Evolutionary conservation across 2,113 vertebrate species (phyloP), one percentile per base, ranked within the genome.

Genomic region (Acanthisitta chloris): DNA sequence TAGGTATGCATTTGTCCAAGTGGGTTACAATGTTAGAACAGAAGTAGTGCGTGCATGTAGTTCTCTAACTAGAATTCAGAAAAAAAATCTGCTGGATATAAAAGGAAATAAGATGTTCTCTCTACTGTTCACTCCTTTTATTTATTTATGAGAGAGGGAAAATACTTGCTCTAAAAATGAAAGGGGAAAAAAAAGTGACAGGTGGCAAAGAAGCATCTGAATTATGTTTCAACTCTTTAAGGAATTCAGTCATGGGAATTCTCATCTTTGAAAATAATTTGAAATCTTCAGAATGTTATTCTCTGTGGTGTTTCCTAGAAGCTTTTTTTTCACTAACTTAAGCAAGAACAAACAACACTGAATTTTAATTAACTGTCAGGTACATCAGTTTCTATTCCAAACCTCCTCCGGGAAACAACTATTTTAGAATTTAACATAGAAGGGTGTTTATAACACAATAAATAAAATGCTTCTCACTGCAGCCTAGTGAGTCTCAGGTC

Each of bases 291-390:
- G 82, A 94, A 88, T 8, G 18, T 52, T 88, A 84, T 76, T 94
- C 90, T 94, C 86, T 49, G 23, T 49, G 82, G 90, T 95, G 40
- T 96, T 96, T 95, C 96, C 94, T 94, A 62, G 61, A 95, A 96
- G 81, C 45, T 82, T 14, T 86, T 92, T 88, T 66, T 73, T 25
- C 40, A 74, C 85, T 95, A 94, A 92, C 88, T 95, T 91, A 95
- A 79, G 90, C 52, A 94, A 84, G 93, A 94, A 95, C 90, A 97
- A 97, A 96, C 85, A 95, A 79, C 94, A 49, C 96, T 91, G 93
- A 93, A 97, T 97, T 96, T 96, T 94, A 97, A 96, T 96, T 74
- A 96, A 71, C 86, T 94, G 85, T 95, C 96, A 97, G 96, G 96
- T 96, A 96, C 88, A 92, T 29, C 88, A 79, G 88, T 90, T 86